A percentile compares a stretch with the other conserved stretches of the same genome.
Evolutionary conservation across 2,113 vertebrate genomes (phyloP).

Genomic region (Taxidea taxus): DNA sequence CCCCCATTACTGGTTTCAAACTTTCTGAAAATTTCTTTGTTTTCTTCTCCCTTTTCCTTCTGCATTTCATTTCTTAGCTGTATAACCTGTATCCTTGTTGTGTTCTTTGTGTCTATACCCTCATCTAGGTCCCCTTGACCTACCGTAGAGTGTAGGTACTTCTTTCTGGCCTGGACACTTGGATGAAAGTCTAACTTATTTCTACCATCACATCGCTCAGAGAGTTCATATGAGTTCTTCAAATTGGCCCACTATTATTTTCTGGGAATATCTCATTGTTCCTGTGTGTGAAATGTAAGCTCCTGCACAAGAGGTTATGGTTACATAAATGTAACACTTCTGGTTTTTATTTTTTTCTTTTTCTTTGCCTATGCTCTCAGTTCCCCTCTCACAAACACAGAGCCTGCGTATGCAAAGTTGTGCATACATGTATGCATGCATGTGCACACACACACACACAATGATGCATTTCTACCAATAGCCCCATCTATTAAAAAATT

Average conservation of each 20-base stretch:
- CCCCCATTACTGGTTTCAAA: not conserved
- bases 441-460: not conserved
- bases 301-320: too few species aligned
- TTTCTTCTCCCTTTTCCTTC: not conserved
- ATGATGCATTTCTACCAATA: not conserved
- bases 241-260: not conserved
- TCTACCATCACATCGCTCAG: not conserved
- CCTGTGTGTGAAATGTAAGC: not conserved
- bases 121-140: not conserved
- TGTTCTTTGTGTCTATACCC: fast-evolving
- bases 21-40: not conserved
- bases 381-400: not conserved
- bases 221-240: not conserved
- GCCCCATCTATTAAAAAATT: not conserved
- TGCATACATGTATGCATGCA: fast-evolving
- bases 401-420: not conserved
- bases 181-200: not conserved
- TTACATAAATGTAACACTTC: not conserved
- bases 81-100: not conserved
- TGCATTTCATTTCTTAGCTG: not conserved
- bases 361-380: not conserved
- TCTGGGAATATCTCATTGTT: not conserved
- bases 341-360: not conserved
- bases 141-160: fast-evolving
- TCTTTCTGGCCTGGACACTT: not conserved